Conservation (phyloP, 2,797 vertebrate species). For the Acipenser transmontanus region DNA sequence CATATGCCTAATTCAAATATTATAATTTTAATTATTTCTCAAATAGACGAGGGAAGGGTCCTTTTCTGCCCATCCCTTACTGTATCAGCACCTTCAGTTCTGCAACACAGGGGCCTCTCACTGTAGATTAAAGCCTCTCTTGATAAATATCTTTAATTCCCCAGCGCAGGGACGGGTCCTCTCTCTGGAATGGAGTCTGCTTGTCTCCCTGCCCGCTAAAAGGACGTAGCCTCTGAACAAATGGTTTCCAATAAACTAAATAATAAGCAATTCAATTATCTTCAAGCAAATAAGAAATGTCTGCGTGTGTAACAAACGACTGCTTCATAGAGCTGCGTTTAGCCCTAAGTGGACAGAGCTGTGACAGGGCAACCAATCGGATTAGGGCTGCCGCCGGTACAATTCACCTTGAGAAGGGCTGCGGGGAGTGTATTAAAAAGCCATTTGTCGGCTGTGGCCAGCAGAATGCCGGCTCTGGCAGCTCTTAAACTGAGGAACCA, state of each 20-base stretch:
- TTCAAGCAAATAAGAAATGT: conserved; percentile 2
- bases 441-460: conserved; percentile 8
- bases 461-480: not conserved
- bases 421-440: conserved; percentile 10
- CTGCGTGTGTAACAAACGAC: conserved; percentile 10
- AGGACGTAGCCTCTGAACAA: conserved; percentile 15
- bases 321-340: not conserved
- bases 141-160: not conserved
- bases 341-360: not conserved
- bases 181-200: not conserved
- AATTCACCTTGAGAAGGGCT: conserved; percentile 15
- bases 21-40: too few species aligned
- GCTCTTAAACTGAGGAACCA: too few species aligned
- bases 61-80: too few species aligned
- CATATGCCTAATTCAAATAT: too few species aligned
- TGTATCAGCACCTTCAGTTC: too few species aligned
- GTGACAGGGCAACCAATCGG: not conserved
- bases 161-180: conserved; percentile 17
- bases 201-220: not conserved
- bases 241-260: conserved; percentile 15
- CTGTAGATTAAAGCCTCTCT: too few species aligned
- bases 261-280: conserved; percentile 20
- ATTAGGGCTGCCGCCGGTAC: not conserved
- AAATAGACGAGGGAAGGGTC: too few species aligned
- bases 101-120: too few species aligned